Evolutionary conservation across 2,113 vertebrate species (phyloP).

Genomic region (Scomber scombrus): DNA sequence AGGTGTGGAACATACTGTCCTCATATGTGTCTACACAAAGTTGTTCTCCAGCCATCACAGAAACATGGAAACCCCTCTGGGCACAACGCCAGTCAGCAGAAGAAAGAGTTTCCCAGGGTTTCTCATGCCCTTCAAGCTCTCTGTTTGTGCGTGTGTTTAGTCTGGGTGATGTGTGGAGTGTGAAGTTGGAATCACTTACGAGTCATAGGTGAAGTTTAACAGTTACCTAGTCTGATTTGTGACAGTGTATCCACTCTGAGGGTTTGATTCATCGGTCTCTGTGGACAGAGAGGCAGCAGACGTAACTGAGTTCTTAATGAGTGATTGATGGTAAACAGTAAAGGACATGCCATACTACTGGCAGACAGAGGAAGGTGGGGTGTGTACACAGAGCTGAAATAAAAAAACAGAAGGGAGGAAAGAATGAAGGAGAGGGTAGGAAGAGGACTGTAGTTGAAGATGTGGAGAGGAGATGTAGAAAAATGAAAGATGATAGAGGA

Average conservation of each 20-base stretch:
- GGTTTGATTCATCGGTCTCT: constrained; percentile 37
- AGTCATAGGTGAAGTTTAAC: constrained; percentile 50
- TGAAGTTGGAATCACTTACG: constrained; percentile 43
- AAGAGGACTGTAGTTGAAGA: neutral
- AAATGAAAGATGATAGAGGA: too few relatives aligned
- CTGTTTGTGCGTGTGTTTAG: constrained; percentile 53
- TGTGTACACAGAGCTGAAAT: neutral
- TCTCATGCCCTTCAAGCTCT: constrained; percentile 36
- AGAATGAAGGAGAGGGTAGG: neutral
- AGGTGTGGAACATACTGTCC: constrained; percentile 32
- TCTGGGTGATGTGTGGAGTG: constrained; percentile 41
- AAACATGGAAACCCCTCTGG: constrained; percentile 40
- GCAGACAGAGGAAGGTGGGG: neutral
- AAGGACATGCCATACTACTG: neutral
- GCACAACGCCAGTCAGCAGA: constrained; percentile 38
- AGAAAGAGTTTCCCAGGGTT: constrained; percentile 57
- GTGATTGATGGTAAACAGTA: constrained; percentile 20
- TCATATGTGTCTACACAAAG: constrained; percentile 5
- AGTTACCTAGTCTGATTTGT: constrained; percentile 31
- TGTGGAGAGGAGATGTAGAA: too few relatives aligned
- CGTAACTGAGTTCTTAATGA: neutral
- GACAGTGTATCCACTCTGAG: constrained; percentile 35
- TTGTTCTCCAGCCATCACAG: constrained; percentile 13
- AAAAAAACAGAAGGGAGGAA: neutral
- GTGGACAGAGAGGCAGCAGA: constrained; percentile 8